A percentile compares a stretch with the other conserved stretches of the same genome.
These are phyloP conservation scores for Pecten maximus DNA, from an alignment of 2,888 invertebrate genomes.

Conservation along the genomic window DNA sequence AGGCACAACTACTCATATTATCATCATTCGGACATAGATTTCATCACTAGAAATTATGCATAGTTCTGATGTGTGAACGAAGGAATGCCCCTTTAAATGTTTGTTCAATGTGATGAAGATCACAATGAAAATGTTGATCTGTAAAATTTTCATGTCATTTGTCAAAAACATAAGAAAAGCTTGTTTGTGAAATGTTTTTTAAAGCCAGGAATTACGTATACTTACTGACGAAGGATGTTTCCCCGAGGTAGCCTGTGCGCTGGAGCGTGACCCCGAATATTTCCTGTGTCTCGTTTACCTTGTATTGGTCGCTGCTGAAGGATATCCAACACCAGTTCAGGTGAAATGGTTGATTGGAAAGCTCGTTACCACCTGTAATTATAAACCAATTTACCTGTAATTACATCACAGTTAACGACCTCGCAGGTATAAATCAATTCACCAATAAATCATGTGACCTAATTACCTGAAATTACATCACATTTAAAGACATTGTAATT, in stretches of 20 bases:
- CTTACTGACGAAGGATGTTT: slow-evolving; percentile 82
- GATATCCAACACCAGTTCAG: slow-evolving; percentile 82
- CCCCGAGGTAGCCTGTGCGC: slow-evolving; percentile 80
- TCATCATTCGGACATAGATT: too few species aligned
- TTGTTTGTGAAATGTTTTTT: neutral
- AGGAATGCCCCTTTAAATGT: too few species aligned
- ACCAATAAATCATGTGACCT: too few species aligned
- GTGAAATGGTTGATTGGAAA: slow-evolving; percentile 79
- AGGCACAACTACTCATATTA: too few species aligned
- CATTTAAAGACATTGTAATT: too few species aligned
- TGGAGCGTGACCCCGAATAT: slow-evolving; percentile 75
- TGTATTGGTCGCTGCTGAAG: slow-evolving; percentile 72
- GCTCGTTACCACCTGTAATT: slow-evolving; percentile 78
- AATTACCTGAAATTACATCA: neutral
- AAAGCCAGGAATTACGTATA: slow-evolving; percentile 42
- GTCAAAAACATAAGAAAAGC: neutral
- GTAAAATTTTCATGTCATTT: too few species aligned
- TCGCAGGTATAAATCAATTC: too few species aligned
- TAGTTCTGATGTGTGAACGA: too few species aligned
- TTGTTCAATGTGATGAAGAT: too few species aligned
- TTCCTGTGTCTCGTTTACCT: slow-evolving; percentile 77
- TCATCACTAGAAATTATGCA: too few species aligned
- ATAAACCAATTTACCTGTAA: slow-evolving; percentile 44
- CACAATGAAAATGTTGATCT: too few species aligned
- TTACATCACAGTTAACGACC: neutral